Percentiles rank a stretch among this genome's conserved stretches.
Conservation (phyloP, 1,140 invertebrate genomes). For the Temnothorax longispinosus region DNA sequence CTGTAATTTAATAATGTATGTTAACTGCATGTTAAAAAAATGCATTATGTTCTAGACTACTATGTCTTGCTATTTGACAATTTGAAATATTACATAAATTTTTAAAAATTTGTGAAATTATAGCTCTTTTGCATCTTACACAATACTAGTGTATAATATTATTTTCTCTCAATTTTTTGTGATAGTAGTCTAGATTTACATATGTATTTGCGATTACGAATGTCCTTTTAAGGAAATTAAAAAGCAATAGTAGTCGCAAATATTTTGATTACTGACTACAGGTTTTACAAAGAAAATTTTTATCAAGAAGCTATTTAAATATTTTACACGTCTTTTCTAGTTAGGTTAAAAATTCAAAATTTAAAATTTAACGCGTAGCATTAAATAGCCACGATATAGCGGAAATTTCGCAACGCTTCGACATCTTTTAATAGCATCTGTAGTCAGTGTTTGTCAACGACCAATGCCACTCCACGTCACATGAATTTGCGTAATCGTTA, state of each 20-base stretch:
- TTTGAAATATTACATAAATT: background rate
- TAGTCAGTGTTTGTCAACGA: conserved; percentile 27
- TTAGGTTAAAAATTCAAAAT: background rate
- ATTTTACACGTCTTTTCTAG: background rate
- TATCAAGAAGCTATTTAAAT: background rate
- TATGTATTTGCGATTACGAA: conserved; percentile 6
- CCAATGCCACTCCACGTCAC: conserved; percentile 36
- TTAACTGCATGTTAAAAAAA: conserved; percentile 2
- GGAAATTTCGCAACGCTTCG: background rate
- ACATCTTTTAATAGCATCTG: conserved; percentile 32
- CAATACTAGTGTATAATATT: background rate
- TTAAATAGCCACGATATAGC: background rate
- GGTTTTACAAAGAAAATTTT: background rate
- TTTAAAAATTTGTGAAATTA: background rate
- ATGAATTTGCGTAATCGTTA: conserved; percentile 5
- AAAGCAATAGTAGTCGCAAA: conserved; percentile 20
- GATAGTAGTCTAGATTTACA: conserved; percentile 49
- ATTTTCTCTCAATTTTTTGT: background rate
- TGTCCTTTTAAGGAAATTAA: background rate
- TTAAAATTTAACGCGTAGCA: background rate
- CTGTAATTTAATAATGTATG: conserved; percentile 39
- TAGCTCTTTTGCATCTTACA: background rate
- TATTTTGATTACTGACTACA: conserved; percentile 8
- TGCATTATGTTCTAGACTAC: conserved; percentile 44
- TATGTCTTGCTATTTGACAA: background rate